Percentiles rank a stretch among this genome's conserved stretches.
Evolutionary conservation across 2,797 vertebrate species (phyloP).

Genomic region (Mallotus villosus): DNA sequence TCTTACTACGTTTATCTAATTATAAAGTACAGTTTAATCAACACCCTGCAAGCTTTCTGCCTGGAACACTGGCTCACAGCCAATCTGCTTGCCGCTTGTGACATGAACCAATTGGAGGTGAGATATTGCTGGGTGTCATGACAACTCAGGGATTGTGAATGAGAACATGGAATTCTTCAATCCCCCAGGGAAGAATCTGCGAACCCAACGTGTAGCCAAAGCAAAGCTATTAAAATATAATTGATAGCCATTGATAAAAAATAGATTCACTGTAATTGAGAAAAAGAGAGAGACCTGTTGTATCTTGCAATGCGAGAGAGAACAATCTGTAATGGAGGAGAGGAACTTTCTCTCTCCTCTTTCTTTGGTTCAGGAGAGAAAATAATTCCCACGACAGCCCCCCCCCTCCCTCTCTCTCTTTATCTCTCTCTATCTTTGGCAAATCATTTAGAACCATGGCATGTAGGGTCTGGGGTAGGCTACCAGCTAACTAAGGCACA

Average conservation of each 20-base stretch:
- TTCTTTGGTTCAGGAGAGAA: not conserved
- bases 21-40: not conserved
- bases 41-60: not conserved
- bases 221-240: not conserved
- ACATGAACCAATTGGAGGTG: conserved; percentile 30
- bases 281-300: not conserved
- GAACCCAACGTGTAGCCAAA: not conserved
- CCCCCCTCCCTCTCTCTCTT: not conserved
- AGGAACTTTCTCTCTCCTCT: not conserved
- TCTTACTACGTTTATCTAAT: not conserved
- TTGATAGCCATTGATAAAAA: conserved; percentile 4
- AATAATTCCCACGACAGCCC: not conserved
- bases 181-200: not conserved
- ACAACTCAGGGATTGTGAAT: conserved; percentile 43
- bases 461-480: too few species aligned
- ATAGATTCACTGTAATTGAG: not conserved
- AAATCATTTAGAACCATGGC: too few species aligned
- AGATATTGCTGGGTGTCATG: conserved; percentile 23
- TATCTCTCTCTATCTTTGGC: not conserved
- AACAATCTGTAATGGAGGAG: not conserved
- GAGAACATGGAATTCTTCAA: not conserved
- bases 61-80: not conserved
- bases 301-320: not conserved
- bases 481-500: too few species aligned
- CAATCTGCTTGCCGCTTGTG: not conserved